Evolutionary conservation across 2,113 vertebrate genomes (phyloP).

Genomic region (Catagonus wagneri): DNA sequence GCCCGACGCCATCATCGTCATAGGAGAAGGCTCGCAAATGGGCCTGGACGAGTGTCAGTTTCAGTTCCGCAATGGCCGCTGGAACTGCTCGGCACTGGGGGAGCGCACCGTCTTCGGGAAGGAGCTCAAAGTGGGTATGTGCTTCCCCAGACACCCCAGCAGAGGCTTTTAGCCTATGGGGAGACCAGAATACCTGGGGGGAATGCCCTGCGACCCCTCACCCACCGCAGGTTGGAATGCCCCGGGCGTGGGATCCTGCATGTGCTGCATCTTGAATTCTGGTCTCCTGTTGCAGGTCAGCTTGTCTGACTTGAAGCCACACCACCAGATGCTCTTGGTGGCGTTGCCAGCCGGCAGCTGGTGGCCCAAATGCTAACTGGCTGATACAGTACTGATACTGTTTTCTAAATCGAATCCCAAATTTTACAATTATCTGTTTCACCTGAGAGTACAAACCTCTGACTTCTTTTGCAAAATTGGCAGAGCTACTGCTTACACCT

Average conservation of each 20-base stretch:
- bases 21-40: constrained; percentile 98
- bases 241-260: background rate
- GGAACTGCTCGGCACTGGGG: constrained; percentile 98
- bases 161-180: background rate
- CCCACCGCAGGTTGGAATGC: background rate
- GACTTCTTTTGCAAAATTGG: background rate
- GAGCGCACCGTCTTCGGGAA: constrained; percentile 98
- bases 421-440: background rate
- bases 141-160: constrained; percentile 50
- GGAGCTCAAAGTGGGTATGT: constrained; percentile 99
- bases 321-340: fast-evolving
- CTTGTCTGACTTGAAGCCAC: background rate
- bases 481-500: background rate
- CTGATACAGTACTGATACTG: fast-evolving
- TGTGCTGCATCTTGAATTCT: background rate
- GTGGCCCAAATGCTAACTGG: background rate
- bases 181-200: fast-evolving
- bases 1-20: constrained; percentile 98
- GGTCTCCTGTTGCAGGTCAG: too few species aligned
- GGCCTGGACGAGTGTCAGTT: constrained; percentile 99
- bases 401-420: background rate
- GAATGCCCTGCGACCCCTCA: background rate
- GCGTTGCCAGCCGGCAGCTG: background rate
- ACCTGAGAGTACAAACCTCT: background rate
- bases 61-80: constrained; percentile 97